Base-by-base conservation (phyloP, 2,797 vertebrate species). In the Myotis findleyi region DNA sequence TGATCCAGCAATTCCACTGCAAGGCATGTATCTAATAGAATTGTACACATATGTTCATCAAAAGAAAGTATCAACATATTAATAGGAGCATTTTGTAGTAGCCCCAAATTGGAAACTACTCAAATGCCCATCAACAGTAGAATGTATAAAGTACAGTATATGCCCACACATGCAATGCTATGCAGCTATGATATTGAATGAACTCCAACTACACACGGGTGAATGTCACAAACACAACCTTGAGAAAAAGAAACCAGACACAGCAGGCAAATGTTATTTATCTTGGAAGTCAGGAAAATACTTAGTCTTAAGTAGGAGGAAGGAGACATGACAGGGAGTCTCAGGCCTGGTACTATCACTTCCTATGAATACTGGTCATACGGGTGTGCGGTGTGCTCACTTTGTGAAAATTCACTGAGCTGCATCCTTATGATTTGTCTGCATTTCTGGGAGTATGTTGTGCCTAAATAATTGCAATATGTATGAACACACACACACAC, bases 181-280 rank as follows among this genome's bases (percentile, higher is more conserved):
- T 9, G 59, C 11, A 57, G 30, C 76, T 9, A 0, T 36, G 51
- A 20, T 20, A 72, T 62, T 18, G 66, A 72, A n/a, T 5, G 6
- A 71, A 41, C n/a, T 13, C 20, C 20, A 21, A 4, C 6, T 18
- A 12, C 4, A 0, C 17, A 1, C 0, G 0, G 30, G 2, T 13
- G 27, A 53, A 27, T 3, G 0, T 55, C 44, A 9, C 68, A 51
- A 12, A 51, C 30, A n/a, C 1, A 21, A 12, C 14, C 16, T 1
- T 10, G 20, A 69, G 5, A 18, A 33, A 33, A 55, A 49, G 25
- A 36, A 20, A 64, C 23, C 27, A 69, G 36, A 36, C 6, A 9
- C 1, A 4, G 47, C 11, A 36, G 25, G 23, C 11, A 36, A 18
- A 30, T 7, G 21, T 4, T 3, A n/a, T 17, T 44, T 17, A 6